These are phyloP conservation scores for Achroia grisella DNA, from an alignment of 1,140 invertebrate genomes.

Conservation along the genomic window DNA sequence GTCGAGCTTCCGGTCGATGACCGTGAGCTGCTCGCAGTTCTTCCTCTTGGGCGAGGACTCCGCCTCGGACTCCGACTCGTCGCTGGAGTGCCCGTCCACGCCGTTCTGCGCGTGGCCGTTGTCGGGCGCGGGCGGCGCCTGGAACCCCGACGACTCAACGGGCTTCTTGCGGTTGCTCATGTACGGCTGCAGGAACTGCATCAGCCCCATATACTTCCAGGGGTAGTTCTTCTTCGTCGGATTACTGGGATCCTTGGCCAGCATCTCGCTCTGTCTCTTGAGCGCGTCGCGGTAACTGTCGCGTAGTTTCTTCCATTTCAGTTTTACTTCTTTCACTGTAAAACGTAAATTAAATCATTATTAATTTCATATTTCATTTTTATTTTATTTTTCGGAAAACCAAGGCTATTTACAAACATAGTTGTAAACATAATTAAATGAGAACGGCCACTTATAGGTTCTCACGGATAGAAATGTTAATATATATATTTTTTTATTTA, in stretches of 20 bases:
- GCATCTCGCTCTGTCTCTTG: slow-evolving; percentile 56
- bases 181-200: slow-evolving; percentile 66
- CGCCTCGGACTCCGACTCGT: slow-evolving; percentile 36
- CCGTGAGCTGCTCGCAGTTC: slow-evolving; percentile 23
- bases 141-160: slow-evolving; percentile 19
- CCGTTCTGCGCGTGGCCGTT: slow-evolving; percentile 25
- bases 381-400: too few relatives aligned
- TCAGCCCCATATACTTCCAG: slow-evolving; percentile 61
- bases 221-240: slow-evolving; percentile 43
- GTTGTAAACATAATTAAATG: too few relatives aligned
- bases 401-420: too few relatives aligned
- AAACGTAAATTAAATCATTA: slow-evolving; percentile 1
- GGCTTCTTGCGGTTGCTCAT: slow-evolving; percentile 59
- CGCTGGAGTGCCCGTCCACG: slow-evolving; percentile 23
- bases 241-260: slow-evolving; percentile 38
- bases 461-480: too few relatives aligned
- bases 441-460: too few relatives aligned
- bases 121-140: slow-evolving; percentile 5
- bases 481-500: too few relatives aligned
- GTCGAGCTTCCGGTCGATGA: slow-evolving; percentile 47
- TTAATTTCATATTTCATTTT: too few relatives aligned
- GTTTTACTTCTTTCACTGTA: slow-evolving; percentile 65
- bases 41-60: slow-evolving; percentile 37
- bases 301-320: slow-evolving; percentile 66
- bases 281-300: slow-evolving; percentile 66